A percentile compares a stretch with the other conserved stretches of the same genome.
Conservation (phyloP, 2,797 vertebrate genomes). For the Cirrhinus mrigala region DNA sequence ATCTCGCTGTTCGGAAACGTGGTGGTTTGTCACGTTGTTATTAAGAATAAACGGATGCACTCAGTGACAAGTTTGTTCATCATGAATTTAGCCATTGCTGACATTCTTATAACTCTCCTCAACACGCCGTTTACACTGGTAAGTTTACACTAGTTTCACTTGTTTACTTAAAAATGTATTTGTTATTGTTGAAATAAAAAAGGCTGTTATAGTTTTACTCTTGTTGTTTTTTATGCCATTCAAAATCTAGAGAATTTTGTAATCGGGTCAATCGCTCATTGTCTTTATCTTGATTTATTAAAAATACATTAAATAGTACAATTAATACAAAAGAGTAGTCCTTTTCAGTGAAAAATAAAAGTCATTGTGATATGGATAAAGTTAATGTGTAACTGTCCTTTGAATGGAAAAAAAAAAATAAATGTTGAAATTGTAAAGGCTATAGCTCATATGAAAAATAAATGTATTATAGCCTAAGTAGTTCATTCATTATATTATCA, state of each 20-base stretch:
- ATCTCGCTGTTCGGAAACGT: conserved; percentile 80
- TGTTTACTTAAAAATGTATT: not conserved
- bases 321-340: not conserved
- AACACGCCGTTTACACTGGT: conserved; percentile 83
- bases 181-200: not conserved
- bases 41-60: conserved; percentile 79
- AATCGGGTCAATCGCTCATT: not conserved
- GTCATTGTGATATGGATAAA: not conserved
- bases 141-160: conserved; percentile 57
- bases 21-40: conserved; percentile 80
- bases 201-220: not conserved
- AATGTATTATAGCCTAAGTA: not conserved
- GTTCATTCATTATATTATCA: not conserved
- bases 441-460: too few relatives aligned
- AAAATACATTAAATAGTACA: not conserved
- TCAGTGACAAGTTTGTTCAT: conserved; percentile 81
- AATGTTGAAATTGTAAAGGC: not conserved
- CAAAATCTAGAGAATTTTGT: not conserved
- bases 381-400: not conserved
- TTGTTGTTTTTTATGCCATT: not conserved
- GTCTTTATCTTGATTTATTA: not conserved
- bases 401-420: not conserved
- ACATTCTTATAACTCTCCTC: conserved; percentile 79
- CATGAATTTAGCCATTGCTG: conserved; percentile 77
- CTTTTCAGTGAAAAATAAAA: not conserved